A percentile compares a stretch with the other conserved stretches of the same genome.
Evolutionary conservation across 2,797 vertebrate species (phyloP).

Genomic region (Esox lucius): DNA sequence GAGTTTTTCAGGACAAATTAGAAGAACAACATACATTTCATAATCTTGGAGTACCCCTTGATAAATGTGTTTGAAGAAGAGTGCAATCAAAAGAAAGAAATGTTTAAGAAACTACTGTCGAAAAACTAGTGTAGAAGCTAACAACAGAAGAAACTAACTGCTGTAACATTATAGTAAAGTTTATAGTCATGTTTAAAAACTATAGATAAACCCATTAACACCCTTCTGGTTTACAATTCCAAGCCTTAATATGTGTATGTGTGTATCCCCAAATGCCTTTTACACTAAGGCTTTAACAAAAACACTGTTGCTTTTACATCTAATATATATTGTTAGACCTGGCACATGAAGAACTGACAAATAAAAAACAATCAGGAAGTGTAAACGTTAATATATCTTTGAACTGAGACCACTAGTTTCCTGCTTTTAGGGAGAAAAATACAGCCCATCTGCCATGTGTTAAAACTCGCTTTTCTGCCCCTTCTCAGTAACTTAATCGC

Average conservation of each 20-base stretch:
- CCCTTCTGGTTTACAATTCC: not conserved
- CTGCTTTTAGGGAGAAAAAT: slow-evolving; percentile 36
- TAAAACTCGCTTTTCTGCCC: slow-evolving; percentile 43
- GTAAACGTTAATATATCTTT: slow-evolving; percentile 51
- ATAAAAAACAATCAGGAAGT: slow-evolving; percentile 33
- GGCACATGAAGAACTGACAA: slow-evolving; percentile 32
- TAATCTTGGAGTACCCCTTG: not conserved
- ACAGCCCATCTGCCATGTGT: slow-evolving; percentile 36
- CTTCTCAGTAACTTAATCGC: slow-evolving; percentile 53
- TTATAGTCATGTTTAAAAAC: not conserved
- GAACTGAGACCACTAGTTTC: slow-evolving; percentile 11
- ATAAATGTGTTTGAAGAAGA: not conserved
- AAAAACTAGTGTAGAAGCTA: not conserved
- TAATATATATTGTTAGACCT: slow-evolving; percentile 15
- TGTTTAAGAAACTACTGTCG: not conserved
- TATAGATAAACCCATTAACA: not conserved
- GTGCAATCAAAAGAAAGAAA: not conserved
- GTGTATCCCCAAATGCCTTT: not conserved
- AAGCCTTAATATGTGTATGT: not conserved
- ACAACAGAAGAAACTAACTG: not conserved
- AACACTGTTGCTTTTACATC: not conserved
- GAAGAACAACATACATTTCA: too few relatives aligned
- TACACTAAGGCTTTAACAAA: not conserved
- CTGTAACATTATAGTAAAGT: not conserved
- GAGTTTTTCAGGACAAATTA: too few relatives aligned